Percentiles rank a stretch among this genome's conserved stretches.
Conservation (phyloP, 23 tunicate genomes). For the Pegea sp. region DNA sequence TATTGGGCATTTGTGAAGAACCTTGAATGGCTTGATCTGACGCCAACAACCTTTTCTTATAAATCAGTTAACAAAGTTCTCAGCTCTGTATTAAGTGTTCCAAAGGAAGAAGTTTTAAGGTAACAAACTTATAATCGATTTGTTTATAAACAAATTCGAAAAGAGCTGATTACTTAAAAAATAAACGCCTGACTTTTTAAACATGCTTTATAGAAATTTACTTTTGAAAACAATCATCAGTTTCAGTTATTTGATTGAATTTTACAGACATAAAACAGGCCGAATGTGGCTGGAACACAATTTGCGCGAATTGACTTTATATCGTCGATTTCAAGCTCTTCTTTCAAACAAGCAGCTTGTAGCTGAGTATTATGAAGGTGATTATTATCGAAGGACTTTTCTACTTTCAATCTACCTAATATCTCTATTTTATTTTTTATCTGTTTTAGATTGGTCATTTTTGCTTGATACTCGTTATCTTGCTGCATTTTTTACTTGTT, state of each 20-base stretch:
- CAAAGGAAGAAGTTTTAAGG: too few species aligned
- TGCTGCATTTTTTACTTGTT: constrained; percentile 6
- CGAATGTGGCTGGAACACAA: neutral
- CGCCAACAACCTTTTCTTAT: neutral
- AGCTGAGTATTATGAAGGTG: neutral
- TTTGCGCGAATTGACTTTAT: neutral
- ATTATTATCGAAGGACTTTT: neutral
- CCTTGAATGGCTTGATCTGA: neutral
- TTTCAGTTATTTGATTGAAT: too few species aligned
- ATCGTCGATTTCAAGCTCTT: neutral
- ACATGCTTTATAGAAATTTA: too few species aligned
- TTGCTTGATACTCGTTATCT: constrained; percentile 2
- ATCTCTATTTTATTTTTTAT: neutral
- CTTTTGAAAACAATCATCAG: too few species aligned
- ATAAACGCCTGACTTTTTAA: too few species aligned
- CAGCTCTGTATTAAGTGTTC: too few species aligned
- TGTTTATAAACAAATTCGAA: too few species aligned
- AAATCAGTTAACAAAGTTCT: neutral
- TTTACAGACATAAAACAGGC: too few species aligned
- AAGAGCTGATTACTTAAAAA: too few species aligned
- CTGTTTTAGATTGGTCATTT: constrained; percentile 1
- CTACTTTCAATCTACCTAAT: neutral
- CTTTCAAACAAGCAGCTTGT: neutral
- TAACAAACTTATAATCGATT: too few species aligned
- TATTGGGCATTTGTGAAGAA: neutral